Conservation (phyloP, 2,113 vertebrate species). For the Rhynchopsitta pachyrhyncha region DNA sequence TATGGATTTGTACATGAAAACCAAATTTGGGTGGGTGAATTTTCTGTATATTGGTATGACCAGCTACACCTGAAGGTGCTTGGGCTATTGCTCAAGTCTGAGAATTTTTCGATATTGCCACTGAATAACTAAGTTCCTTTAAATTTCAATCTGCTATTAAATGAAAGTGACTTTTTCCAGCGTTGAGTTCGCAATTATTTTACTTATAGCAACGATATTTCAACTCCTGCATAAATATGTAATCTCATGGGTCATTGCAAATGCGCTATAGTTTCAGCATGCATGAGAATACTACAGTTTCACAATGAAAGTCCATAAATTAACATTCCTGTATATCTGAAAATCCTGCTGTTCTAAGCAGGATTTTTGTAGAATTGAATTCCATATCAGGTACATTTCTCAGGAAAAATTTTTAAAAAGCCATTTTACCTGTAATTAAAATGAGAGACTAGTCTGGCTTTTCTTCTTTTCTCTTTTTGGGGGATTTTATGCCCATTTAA, state of each 20-base stretch:
- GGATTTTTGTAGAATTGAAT: neutral
- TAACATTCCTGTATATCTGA: neutral
- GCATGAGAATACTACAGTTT: neutral
- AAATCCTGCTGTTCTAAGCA: neutral
- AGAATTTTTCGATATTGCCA: neutral
- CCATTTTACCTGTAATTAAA: neutral
- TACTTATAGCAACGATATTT: slow-evolving; percentile 36
- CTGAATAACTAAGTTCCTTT: neutral
- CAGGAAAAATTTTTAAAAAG: neutral
- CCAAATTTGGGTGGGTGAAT: fast-evolving
- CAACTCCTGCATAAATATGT: slow-evolving; percentile 25
- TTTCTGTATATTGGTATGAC: neutral
- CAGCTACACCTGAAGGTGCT: neutral
- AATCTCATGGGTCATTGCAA: neutral
- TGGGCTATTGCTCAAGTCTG: neutral
- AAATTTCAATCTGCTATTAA: neutral
- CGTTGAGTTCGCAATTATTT: neutral
- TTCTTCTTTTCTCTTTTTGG: neutral
- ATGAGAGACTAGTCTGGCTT: neutral
- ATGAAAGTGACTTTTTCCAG: neutral
- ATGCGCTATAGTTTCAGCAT: neutral
- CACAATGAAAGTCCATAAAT: slow-evolving; percentile 26
- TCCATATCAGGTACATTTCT: neutral
- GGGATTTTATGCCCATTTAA: neutral
- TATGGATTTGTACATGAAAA: neutral